phyloP scores from a whole-genome alignment of 1,140 invertebrate genomes.

The Riptortus pedestris region DNA sequence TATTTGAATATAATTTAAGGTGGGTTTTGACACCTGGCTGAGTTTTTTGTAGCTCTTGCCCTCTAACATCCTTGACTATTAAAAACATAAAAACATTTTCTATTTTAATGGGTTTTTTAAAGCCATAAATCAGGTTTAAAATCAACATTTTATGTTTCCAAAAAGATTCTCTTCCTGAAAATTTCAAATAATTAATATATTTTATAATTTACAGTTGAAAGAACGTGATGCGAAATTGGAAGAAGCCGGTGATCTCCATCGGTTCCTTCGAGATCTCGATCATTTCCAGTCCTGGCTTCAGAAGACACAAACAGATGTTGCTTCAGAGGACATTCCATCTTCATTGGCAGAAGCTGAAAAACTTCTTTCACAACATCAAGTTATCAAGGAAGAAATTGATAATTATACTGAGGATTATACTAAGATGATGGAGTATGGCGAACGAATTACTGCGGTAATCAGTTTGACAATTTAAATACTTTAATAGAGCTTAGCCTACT shows the following conservation, averaged over 20 bases:
- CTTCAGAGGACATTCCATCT: constrained; percentile 95
- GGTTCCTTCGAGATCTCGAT: constrained; percentile 96
- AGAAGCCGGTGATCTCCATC: constrained; percentile 95
- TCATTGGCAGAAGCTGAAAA: constrained; percentile 94
- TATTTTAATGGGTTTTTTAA: too few species aligned
- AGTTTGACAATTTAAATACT: constrained; percentile 6
- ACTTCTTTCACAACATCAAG: constrained; percentile 89
- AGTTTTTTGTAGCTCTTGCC: too few species aligned
- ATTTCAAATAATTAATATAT: too few species aligned
- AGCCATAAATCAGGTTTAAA: too few species aligned
- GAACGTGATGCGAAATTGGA: constrained; percentile 95
- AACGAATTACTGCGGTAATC: constrained; percentile 73
- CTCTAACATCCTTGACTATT: too few species aligned
- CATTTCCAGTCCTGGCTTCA: constrained; percentile 99
- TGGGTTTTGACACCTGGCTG: too few species aligned
- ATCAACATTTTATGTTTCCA: too few species aligned
- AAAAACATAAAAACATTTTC: too few species aligned
- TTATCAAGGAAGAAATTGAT: constrained; percentile 96
- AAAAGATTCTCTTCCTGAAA: too few species aligned
- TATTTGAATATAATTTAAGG: too few species aligned
- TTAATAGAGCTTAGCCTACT: too few species aligned
- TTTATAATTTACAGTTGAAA: constrained; percentile 59
- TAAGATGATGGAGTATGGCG: constrained; percentile 99
- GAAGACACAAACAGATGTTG: constrained; percentile 94
- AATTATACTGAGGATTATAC: constrained; percentile 96